Base-by-base conservation (phyloP, 1,140 invertebrate species). In the Homarus americanus region DNA sequence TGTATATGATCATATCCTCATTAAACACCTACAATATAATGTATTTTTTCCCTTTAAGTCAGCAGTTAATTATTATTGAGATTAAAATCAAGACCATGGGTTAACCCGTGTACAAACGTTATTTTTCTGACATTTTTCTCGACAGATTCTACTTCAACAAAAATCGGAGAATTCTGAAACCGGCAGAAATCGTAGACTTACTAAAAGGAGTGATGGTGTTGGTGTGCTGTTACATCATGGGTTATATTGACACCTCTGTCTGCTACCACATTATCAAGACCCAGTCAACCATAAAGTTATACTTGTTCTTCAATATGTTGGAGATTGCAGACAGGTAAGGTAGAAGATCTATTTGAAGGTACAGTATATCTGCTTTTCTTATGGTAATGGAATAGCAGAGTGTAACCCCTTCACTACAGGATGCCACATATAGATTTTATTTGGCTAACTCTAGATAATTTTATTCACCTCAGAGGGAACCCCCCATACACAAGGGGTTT, bases 291-390 rank as follows among this genome's bases (percentile, higher is more conserved):
- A 99, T 99, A 94, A 99, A 99, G 94, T 95, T 99, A 76, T 99
- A 99, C 94, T 99, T 99, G 94, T 99, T 99, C 95, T 99, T 98
- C 94, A 99, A 99, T 95, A 99, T 99, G 98, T 95, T 99, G 79
- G 99, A 99, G 95, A 98, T 97, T 94, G 93, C 94, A 75, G 41
- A 92, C 75, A 88, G 91, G 91, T 90, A 66, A 78, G 86, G 20
- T 82, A 58, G 17, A 20, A 58, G n/a, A n/a, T n/a, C n/a, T n/a
- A n/a, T n/a, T n/a, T n/a, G n/a, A n/a, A n/a, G n/a, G n/a, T n/a
- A n/a, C n/a, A n/a, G n/a, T n/a, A n/a, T n/a, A n/a, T n/a, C n/a
- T n/a, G n/a, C n/a, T n/a, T n/a, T n/a, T n/a, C n/a, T n/a, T n/a
- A n/a, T n/a, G n/a, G n/a, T n/a, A n/a, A n/a, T n/a, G n/a, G n/a